Base-by-base conservation (phyloP, 2,888 invertebrate species). In the Himalopsyche tibetana region DNA sequence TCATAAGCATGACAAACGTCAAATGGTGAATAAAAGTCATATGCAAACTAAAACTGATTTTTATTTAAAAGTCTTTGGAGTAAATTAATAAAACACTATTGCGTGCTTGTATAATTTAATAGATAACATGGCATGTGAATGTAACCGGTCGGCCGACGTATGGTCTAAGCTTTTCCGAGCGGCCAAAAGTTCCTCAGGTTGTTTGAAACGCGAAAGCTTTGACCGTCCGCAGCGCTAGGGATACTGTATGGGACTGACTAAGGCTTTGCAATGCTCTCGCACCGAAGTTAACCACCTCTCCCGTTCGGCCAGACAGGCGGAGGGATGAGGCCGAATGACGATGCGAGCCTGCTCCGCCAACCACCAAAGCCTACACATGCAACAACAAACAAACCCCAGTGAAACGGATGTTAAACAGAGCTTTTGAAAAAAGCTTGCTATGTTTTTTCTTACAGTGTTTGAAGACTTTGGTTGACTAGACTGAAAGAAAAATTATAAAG, bases 141-240 rank as follows among this genome's bases (percentile, higher is more conserved):
- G 12, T 80, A 45, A n/a, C 80, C 82, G 82, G 82, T 45, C 36
- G 36, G 45, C 69, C 83, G 85, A 82, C 82, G 55, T 79, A 40
- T n/a, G 82, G 36, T 69, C 45, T 63, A 69, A 81, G 83, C 84
- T 80, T 86, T 82, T 42, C 38, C 84, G 79, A 63, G 63, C 55
- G 40, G 69, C 56, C 83, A 28, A 83, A 56, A 80, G 85, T 42
- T 83, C 83, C 81, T 69, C 81, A 45, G 82, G 63, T 63, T 63
- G 63, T 63, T 63, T 63, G 28, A 36, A 55, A 17, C 28, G 82
- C 38, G 56, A 84, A 85, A 86, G 85, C 85, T 84, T 83, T 86
- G 79, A 51, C 84, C 88, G 88, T 88, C 88, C 88, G 88, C 84
- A 82, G 84, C 84, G 88, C 85, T 85, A 84, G 88, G 84, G 79